Evolutionary conservation across 2,113 vertebrate genomes (phyloP).

Genomic region (Otolemur garnettii): DNA sequence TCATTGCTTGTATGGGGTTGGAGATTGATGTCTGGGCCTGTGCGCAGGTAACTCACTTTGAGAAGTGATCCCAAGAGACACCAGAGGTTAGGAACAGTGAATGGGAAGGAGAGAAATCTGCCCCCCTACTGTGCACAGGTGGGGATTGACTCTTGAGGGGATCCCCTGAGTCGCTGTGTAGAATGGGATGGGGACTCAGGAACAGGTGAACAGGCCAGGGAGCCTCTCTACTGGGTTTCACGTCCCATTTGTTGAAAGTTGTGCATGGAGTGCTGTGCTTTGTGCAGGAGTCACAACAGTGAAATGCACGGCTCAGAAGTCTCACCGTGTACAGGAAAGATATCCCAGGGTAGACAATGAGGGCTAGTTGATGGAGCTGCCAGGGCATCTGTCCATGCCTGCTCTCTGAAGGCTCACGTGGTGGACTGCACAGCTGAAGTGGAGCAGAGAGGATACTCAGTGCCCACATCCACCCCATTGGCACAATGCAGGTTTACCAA

Average conservation of each 20-base stretch:
- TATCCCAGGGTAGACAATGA: not conserved
- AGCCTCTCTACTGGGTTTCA: not conserved
- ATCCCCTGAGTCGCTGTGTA: not conserved
- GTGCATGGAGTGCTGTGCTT: rapidly evolving
- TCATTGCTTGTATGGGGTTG: not conserved
- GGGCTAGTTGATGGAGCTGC: too few species aligned
- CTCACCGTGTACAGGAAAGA: not conserved
- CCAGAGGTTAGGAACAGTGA: not conserved
- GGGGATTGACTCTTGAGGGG: not conserved
- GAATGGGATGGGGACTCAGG: not conserved
- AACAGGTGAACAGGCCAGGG: not conserved
- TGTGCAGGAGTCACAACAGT: not conserved
- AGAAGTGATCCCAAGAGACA: not conserved
- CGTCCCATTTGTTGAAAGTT: not conserved
- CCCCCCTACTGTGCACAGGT: not conserved
- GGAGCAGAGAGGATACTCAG: rapidly evolving
- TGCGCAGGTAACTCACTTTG: not conserved
- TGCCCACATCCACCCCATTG: not conserved
- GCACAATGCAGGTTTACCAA: not conserved
- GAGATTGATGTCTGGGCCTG: not conserved
- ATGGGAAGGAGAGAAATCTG: not conserved
- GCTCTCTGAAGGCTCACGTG: not conserved
- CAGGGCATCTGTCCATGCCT: not conserved
- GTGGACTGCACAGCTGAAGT: too few species aligned
- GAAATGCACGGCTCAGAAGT: not conserved